These are phyloP conservation scores for Leucoma salicis DNA, from an alignment of 2,888 invertebrate genomes.

Conservation along the genomic window DNA sequence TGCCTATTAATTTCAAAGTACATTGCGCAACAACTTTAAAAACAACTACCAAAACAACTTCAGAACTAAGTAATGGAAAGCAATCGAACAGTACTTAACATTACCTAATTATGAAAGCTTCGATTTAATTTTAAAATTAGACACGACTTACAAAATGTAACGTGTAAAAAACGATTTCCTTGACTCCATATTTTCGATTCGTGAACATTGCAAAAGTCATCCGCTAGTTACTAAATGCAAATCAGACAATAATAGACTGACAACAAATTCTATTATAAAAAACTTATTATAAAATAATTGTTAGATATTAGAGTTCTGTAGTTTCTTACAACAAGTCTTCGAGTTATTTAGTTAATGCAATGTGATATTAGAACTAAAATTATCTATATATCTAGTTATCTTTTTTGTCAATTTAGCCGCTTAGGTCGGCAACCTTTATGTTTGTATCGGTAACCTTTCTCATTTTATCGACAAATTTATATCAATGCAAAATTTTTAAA, in stretches of 20 bases:
- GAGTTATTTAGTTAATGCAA: too few relatives aligned
- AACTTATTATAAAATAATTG: slow-evolving; percentile 1
- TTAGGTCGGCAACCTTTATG: too few relatives aligned
- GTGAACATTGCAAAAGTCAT: slow-evolving; percentile 35
- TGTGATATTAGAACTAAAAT: too few relatives aligned
- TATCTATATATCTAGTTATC: too few relatives aligned
- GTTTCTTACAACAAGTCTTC: too few relatives aligned
- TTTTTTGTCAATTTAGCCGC: too few relatives aligned
- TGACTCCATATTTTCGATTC: slow-evolving; percentile 42
- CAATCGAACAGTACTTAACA: slow-evolving; percentile 4
- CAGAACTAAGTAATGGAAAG: neutral
- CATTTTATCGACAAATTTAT: too few relatives aligned
- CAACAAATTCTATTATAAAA: slow-evolving; percentile 2
- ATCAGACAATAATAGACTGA: slow-evolving; percentile 18
- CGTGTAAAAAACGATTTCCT: slow-evolving; percentile 41
- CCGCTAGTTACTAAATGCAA: slow-evolving; percentile 40
- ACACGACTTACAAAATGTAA: slow-evolving; percentile 30
- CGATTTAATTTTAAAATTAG: slow-evolving; percentile 25
- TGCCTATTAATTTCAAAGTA: neutral
- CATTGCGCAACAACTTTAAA: neutral
- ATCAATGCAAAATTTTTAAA: too few relatives aligned
- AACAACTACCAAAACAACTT: neutral
- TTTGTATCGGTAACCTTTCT: too few relatives aligned
- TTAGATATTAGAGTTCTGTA: neutral
- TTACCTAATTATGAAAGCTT: slow-evolving; percentile 1